Conservation (phyloP, 2,888 invertebrate species). For the Incurvaria masculella region DNA sequence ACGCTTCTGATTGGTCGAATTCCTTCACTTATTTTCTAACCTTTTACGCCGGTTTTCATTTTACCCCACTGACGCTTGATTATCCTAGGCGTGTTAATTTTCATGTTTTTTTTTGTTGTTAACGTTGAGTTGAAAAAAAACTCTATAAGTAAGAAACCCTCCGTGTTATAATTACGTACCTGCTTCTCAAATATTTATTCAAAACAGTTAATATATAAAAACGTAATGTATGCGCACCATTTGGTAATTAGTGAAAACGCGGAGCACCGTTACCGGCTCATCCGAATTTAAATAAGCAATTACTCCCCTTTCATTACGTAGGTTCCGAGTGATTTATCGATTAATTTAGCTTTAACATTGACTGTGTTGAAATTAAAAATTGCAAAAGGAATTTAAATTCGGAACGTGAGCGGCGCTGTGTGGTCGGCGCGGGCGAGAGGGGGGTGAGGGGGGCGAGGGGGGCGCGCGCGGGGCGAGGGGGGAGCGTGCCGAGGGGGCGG, state of each 20-base stretch:
- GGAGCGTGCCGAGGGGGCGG: constrained; percentile 11
- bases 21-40: too few relatives aligned
- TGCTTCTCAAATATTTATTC: too few relatives aligned
- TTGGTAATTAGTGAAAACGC: neutral
- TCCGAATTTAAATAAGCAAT: constrained; percentile 37
- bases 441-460: constrained; percentile 10
- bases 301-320: constrained; percentile 18
- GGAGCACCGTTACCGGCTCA: neutral
- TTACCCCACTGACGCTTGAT: too few relatives aligned
- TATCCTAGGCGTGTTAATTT: too few relatives aligned
- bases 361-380: constrained; percentile 32
- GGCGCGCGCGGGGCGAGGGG: constrained; percentile 19
- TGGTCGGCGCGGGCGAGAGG: constrained; percentile 15
- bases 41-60: too few relatives aligned
- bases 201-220: too few relatives aligned
- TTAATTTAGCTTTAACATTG: constrained; percentile 34
- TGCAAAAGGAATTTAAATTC: constrained; percentile 11
- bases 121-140: too few relatives aligned
- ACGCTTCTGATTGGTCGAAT: too few relatives aligned
- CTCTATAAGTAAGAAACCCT: too few relatives aligned
- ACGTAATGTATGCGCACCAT: neutral
- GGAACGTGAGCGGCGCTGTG: constrained; percentile 8
- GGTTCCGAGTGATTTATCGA: constrained; percentile 28
- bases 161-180: too few relatives aligned
- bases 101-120: too few relatives aligned